These are phyloP conservation scores for Dinothrombium tinctorium DNA, from an alignment of 1,140 invertebrate genomes.

Conservation along the genomic window DNA sequence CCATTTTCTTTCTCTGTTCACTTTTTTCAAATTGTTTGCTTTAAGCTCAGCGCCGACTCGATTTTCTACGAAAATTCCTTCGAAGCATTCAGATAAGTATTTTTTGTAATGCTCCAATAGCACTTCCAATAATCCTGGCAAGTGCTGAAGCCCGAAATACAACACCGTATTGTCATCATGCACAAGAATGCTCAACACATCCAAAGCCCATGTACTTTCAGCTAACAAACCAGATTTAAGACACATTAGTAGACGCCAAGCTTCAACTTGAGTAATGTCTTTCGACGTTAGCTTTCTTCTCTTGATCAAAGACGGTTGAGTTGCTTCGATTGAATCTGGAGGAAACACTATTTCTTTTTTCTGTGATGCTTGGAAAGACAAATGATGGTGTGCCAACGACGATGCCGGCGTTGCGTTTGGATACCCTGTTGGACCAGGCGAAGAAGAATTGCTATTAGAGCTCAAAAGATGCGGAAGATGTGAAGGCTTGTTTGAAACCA, in stretches of 20 bases:
- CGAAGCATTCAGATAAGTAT: conserved; percentile 12
- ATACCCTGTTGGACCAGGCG: not conserved
- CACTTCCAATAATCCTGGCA: conserved; percentile 73
- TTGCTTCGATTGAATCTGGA: conserved; percentile 75
- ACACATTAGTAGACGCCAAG: conserved; percentile 92
- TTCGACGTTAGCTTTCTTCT: conserved; percentile 47
- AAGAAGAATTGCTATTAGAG: too few species aligned
- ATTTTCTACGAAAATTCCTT: conserved; percentile 9
- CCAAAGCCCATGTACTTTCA: conserved; percentile 87
- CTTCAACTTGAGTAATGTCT: conserved; percentile 66
- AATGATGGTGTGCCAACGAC: not conserved
- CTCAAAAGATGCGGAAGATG: too few species aligned
- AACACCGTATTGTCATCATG: conserved; percentile 71
- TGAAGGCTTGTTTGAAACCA: too few species aligned
- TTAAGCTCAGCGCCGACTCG: conserved; percentile 4
- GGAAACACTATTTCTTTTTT: conserved; percentile 35
- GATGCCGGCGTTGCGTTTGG: not conserved
- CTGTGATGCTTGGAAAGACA: conserved; percentile 8
- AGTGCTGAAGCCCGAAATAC: conserved; percentile 69
- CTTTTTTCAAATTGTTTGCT: not conserved
- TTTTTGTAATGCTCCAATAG: conserved; percentile 62
- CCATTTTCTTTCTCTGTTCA: conserved; percentile 8
- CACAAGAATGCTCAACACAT: conserved; percentile 68
- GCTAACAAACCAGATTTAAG: conserved; percentile 79
- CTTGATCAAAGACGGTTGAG: conserved; percentile 57